phyloP scores from a whole-genome alignment of 1,140 invertebrate genomes.

The Leucophenga varia region DNA sequence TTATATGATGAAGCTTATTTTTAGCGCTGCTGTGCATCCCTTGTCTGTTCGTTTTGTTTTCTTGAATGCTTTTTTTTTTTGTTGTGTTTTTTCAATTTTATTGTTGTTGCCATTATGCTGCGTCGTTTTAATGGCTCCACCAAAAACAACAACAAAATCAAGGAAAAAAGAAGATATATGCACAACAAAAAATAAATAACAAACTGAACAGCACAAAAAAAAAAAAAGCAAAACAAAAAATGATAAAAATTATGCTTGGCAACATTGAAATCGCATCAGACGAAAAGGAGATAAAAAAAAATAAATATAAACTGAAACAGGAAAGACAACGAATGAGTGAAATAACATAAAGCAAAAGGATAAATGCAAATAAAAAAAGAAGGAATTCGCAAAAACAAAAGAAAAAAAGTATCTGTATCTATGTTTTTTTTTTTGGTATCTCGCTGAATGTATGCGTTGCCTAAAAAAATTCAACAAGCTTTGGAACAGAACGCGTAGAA shows the following conservation, averaged over 20 bases:
- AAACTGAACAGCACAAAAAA: too few species aligned
- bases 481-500: neutral
- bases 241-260: too few species aligned
- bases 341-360: conserved; percentile 46
- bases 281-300: conserved; percentile 17
- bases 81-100: conserved; percentile 8
- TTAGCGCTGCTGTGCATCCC: too few species aligned
- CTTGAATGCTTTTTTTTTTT: neutral
- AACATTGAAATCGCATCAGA: conserved; percentile 9
- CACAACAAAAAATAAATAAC: too few species aligned
- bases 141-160: conserved; percentile 14
- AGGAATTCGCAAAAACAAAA: conserved; percentile 15
- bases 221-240: too few species aligned
- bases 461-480: conserved; percentile 20
- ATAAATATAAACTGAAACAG: too few species aligned
- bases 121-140: conserved; percentile 46
- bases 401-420: too few species aligned
- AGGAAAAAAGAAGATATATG: too few species aligned
- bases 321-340: conserved; percentile 6
- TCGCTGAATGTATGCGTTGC: too few species aligned
- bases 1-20: conserved; percentile 31
- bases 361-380: conserved; percentile 54
- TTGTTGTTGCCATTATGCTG: conserved; percentile 49
- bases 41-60: too few species aligned
- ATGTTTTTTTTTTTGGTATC: too few species aligned